Percentiles rank a stretch among this genome's conserved stretches.
phyloP scores from a whole-genome alignment of 1,140 invertebrate species.

The Magallana gigas region DNA sequence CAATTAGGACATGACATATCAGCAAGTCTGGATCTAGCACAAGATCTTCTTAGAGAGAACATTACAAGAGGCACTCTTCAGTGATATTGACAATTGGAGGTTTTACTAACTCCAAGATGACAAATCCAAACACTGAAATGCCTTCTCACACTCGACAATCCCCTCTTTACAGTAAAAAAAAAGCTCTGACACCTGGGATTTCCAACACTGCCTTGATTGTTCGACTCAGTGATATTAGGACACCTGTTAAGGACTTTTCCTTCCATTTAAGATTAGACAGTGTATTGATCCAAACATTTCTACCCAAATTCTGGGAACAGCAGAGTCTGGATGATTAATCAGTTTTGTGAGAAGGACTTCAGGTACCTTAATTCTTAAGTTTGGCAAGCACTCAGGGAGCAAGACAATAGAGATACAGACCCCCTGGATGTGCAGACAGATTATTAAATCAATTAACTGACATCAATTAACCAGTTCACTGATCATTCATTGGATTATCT shows the following conservation, averaged over 20 bases:
- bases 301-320: background rate
- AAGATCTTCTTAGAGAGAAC: too few species aligned
- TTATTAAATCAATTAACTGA: background rate
- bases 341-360: background rate
- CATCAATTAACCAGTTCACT: background rate
- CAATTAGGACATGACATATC: too few species aligned
- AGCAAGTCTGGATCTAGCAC: too few species aligned
- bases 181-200: background rate
- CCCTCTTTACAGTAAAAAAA: background rate
- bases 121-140: background rate
- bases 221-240: background rate
- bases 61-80: too few species aligned
- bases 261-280: background rate
- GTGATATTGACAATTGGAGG: too few species aligned
- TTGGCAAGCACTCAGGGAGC: background rate
- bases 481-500: background rate
- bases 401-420: background rate
- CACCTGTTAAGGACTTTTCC: slow-evolving; percentile 3
- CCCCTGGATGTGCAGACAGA: slow-evolving; percentile 17
- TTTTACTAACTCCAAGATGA: background rate
- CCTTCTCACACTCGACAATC: background rate
- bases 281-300: background rate
- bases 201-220: background rate
- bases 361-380: background rate
- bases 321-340: slow-evolving; percentile 1